These are phyloP conservation scores for Dendropsophus ebraccatus DNA, from an alignment of 2,113 vertebrate genomes.

Conservation along the genomic window DNA sequence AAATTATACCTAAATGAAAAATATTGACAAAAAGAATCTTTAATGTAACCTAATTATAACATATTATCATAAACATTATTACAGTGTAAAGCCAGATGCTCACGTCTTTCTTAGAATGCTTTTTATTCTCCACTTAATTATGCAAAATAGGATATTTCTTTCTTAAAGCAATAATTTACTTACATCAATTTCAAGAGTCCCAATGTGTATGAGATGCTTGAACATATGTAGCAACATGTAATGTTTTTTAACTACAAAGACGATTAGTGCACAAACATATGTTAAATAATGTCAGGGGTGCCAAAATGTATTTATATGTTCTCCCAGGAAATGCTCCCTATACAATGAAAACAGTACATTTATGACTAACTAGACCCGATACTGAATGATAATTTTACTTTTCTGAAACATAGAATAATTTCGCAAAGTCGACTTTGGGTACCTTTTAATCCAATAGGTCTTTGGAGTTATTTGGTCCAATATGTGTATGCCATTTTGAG, in stretches of 20 bases:
- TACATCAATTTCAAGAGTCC: constrained; percentile 2
- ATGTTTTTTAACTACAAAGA: neutral
- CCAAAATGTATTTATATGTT: neutral
- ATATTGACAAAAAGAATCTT: constrained; percentile 76
- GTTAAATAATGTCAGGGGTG: neutral
- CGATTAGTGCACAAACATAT: neutral
- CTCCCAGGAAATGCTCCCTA: neutral
- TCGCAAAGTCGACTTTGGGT: too few species aligned
- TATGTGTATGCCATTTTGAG: too few species aligned
- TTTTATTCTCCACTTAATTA: constrained; percentile 66
- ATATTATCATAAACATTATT: constrained; percentile 75
- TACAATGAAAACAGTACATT: neutral
- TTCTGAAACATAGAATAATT: too few species aligned
- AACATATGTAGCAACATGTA: constrained; percentile 36
- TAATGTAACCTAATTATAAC: constrained; percentile 76
- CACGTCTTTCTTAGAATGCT: constrained; percentile 67
- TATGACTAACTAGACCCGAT: too few species aligned
- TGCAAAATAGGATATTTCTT: neutral
- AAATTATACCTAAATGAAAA: constrained; percentile 72
- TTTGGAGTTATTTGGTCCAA: too few species aligned
- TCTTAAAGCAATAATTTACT: constrained; percentile 41
- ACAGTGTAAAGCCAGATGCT: constrained; percentile 78
- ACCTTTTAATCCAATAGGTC: too few species aligned
- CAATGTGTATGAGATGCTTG: neutral
- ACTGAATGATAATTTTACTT: too few species aligned